Conservation (phyloP, 2,888 invertebrate species). For the Frankliniella intonsa region DNA sequence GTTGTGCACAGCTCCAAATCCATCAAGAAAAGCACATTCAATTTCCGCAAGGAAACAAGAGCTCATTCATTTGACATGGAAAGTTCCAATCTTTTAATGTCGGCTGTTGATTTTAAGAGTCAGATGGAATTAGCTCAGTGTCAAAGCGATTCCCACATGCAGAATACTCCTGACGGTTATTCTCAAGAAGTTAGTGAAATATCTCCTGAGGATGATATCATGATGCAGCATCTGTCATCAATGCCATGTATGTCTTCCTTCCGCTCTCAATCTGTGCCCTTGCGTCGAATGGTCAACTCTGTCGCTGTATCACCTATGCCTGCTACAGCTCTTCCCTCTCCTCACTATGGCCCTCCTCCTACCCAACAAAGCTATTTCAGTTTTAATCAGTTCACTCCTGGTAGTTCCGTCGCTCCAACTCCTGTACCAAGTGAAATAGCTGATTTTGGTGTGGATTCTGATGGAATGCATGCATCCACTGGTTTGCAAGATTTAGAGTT, state of each 20-base stretch:
- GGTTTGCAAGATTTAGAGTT: not conserved
- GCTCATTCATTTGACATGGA: slow-evolving; percentile 13
- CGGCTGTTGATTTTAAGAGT: not conserved
- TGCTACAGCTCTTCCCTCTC: slow-evolving; percentile 38
- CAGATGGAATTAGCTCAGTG: not conserved
- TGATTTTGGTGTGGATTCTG: slow-evolving; percentile 53
- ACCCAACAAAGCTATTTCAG: slow-evolving; percentile 40
- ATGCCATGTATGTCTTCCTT: slow-evolving; percentile 40
- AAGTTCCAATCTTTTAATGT: not conserved
- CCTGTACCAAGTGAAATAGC: slow-evolving; percentile 68
- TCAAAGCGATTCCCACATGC: not conserved
- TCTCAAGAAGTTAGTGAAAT: slow-evolving; percentile 59
- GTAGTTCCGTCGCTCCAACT: slow-evolving; percentile 62
- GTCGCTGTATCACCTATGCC: slow-evolving; percentile 44
- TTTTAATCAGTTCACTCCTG: slow-evolving; percentile 48
- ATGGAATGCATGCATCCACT: not conserved
- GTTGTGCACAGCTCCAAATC: slow-evolving; percentile 28
- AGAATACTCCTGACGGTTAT: not conserved
- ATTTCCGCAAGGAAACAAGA: not conserved
- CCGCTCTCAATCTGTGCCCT: slow-evolving; percentile 76
- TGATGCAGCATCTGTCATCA: slow-evolving; percentile 32
- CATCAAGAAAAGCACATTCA: not conserved
- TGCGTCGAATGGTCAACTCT: slow-evolving; percentile 54
- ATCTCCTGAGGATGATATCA: slow-evolving; percentile 49
- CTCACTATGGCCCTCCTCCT: slow-evolving; percentile 28